Evolutionary conservation across 2,113 vertebrate genomes (phyloP), one percentile per base, ranked within the genome.

Genomic region (Reinhardtius hippoglossoides): DNA sequence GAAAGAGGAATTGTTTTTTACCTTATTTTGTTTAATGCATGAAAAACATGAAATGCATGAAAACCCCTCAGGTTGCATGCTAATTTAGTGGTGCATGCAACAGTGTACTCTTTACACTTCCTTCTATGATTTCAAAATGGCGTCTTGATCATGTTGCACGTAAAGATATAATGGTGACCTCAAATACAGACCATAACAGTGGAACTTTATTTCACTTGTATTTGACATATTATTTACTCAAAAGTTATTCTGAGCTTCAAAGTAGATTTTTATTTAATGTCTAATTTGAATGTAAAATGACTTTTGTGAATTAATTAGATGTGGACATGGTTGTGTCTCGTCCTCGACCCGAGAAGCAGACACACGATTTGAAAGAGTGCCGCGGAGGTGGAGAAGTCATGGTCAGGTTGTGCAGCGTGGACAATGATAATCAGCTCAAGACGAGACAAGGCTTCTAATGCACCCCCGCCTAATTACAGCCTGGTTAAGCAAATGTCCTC

Each of bases 401-500:
- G 13, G 64, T 54, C 46, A 55, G 62, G 50, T 35, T 59, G 48
- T 56, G 40, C 56, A 44, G 80, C 26, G 10, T 68, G 60, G 26
- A 81, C 50, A 62, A 79, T 69, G 79, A 77, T 84, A 84, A 89
- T 89, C 76, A 84, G 58, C 73, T 78, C 23, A 2, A 40, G 71
- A 90, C 59, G 40, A 80, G 72, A 31, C 26, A 57, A 7, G 55
- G 59, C 55, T 62, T 79, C 78, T 86, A 81, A 91, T 77, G 82
- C 52, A 74, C 69, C 26, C 64, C 67, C 60, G 83, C 63, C 66
- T 88, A 74, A 80, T 81, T 84, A 82, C 64, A 81, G 76, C 71
- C 60, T 42, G 57, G 70, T 87, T 77, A 89, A 77, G 76, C 79
- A 83, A 76, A 90, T 89, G 73, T 84, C 71, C 78, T 76, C 52